These are phyloP conservation scores for Ciconia stormi DNA, from an alignment of 2,113 vertebrate genomes.

Conservation along the genomic window DNA sequence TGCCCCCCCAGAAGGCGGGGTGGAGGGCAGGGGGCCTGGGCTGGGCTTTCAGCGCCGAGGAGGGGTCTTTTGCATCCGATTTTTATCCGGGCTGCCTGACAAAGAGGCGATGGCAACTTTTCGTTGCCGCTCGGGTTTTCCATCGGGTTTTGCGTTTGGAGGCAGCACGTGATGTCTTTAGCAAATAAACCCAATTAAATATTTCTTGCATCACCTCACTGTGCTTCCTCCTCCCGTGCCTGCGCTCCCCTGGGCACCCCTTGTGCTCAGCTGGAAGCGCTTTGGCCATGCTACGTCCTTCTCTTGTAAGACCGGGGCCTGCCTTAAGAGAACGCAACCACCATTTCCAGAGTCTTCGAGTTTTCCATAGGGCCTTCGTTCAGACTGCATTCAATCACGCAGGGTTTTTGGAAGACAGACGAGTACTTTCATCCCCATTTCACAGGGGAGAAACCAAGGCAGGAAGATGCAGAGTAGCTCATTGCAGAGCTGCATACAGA, in stretches of 20 bases:
- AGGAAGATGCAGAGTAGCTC: not conserved
- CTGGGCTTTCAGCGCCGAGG: not conserved
- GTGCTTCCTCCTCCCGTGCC: not conserved
- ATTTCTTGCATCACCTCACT: not conserved
- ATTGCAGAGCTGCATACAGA: rapidly evolving
- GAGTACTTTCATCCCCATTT: not conserved
- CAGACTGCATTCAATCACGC: rapidly evolving
- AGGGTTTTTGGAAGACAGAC: rapidly evolving
- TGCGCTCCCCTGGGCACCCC: not conserved
- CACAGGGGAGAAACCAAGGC: not conserved
- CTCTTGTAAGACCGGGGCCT: not conserved
- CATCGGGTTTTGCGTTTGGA: not conserved
- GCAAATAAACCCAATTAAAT: not conserved
- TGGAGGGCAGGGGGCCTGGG: too few relatives aligned
- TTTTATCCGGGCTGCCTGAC: not conserved
- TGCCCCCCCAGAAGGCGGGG: not conserved
- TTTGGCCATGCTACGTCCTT: not conserved
- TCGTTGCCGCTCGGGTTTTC: not conserved
- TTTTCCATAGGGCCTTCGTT: not conserved
- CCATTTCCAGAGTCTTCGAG: not conserved
- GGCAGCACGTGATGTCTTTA: not conserved
- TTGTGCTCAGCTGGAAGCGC: not conserved
- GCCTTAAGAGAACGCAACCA: not conserved
- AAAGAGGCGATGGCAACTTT: not conserved
- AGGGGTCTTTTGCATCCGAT: not conserved